A percentile compares a stretch with the other conserved stretches of the same genome.
These are phyloP conservation scores for Antheraea mylitta DNA, from an alignment of 1,140 invertebrate species.

Conservation along the genomic window DNA sequence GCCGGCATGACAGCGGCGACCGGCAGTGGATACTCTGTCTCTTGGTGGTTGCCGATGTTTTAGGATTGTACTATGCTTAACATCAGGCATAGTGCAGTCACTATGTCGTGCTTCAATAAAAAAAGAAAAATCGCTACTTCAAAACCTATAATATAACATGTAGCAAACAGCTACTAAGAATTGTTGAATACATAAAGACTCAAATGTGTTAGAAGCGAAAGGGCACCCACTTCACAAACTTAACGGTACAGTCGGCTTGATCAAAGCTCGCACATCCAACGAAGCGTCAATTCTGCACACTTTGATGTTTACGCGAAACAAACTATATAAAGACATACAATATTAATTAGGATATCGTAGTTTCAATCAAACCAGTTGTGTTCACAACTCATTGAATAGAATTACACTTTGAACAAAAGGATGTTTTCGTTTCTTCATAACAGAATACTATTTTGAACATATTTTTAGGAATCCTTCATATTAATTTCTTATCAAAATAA, in stretches of 20 bases:
- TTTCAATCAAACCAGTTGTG: neutral
- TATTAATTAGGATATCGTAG: constrained; percentile 5
- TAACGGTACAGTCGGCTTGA: constrained; percentile 14
- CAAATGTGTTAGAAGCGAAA: neutral
- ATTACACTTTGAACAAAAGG: too few species aligned
- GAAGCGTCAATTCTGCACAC: constrained; percentile 3
- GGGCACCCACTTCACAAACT: neutral
- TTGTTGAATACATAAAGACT: neutral
- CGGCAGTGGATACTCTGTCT: too few species aligned
- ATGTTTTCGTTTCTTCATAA: too few species aligned
- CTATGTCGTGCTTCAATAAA: too few species aligned
- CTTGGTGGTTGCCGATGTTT: too few species aligned
- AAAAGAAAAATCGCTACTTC: too few species aligned
- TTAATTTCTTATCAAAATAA: too few species aligned
- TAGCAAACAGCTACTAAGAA: neutral
- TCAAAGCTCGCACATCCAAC: constrained; percentile 15
- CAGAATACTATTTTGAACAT: too few species aligned
- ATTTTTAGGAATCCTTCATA: too few species aligned
- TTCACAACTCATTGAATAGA: neutral
- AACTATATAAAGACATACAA: neutral
- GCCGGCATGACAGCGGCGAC: too few species aligned
- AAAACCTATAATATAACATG: neutral
- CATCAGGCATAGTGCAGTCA: too few species aligned
- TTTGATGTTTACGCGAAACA: constrained; percentile 19
- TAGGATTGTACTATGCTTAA: too few species aligned